Evolutionary conservation across 1,140 invertebrate genomes (phyloP).

Genomic region (Sminthurinus signatus): DNA sequence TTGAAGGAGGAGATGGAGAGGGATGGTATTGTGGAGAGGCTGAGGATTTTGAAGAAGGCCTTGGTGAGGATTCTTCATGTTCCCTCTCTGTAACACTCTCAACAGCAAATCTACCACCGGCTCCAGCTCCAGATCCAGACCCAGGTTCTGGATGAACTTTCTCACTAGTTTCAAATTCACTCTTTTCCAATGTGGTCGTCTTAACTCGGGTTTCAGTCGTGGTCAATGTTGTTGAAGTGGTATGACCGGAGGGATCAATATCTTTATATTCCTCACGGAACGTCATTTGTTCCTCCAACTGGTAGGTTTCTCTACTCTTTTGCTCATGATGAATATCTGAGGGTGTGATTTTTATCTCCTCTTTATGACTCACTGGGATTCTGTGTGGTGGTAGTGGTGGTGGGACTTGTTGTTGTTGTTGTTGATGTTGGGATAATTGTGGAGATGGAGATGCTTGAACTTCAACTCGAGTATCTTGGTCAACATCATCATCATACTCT

Average conservation of each 20-base stretch:
- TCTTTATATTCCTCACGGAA: not conserved
- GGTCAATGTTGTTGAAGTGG: not conserved
- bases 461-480: constrained; percentile 32
- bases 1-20: too few species aligned
- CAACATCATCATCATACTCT: constrained; percentile 44
- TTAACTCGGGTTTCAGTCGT: not conserved
- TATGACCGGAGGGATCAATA: not conserved
- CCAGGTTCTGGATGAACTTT: constrained; percentile 8
- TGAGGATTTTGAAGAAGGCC: too few species aligned
- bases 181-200: constrained; percentile 19
- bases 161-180: constrained; percentile 27
- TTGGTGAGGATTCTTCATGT: too few species aligned
- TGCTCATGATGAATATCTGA: not conserved
- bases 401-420: constrained; percentile 48
- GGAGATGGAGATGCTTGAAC: constrained; percentile 51
- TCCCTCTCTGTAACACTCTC: too few species aligned
- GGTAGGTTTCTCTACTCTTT: not conserved
- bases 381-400: constrained; percentile 50
- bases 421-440: constrained; percentile 49
- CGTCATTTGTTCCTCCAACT: not conserved
- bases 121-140: too few species aligned
- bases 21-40: too few species aligned
- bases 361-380: constrained; percentile 24
- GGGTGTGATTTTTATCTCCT: not conserved
- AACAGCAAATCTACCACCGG: too few species aligned